Base-by-base conservation (phyloP, 1,140 invertebrate genomes). In the Cotesia typhae region DNA sequence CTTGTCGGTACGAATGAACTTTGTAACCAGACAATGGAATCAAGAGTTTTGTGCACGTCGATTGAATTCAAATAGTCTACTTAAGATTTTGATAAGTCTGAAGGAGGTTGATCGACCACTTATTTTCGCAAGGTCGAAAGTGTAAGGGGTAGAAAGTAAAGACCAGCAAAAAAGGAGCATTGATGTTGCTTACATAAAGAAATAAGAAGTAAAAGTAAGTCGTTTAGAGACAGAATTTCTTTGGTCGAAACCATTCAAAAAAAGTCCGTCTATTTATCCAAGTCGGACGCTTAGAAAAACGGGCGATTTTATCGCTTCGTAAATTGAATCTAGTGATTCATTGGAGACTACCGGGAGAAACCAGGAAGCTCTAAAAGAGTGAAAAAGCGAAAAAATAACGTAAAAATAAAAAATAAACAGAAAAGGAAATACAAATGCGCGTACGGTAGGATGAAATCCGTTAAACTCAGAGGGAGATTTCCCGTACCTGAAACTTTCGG, bases 281-380 rank as follows among this genome's bases (percentile, higher is more conserved):
- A 75, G 67, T 76, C 70, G 74, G 71, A 77, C 66, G 71, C 59
- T 77, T 78, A 78, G 75, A 79, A 79, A 79, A 82, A 78, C 75
- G 76, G 74, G 70, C 61, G 79, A 80, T 82, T 81, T 82, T 82
- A 81, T 82, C 80, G 77, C 74, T 71, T 57, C 72, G 67, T 79
- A 81, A 83, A 83, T 81, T 81, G 79, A 82, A 81, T 82, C 70
- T 71, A 64, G 68, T 74, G 70, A 75, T 75, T 76, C 74, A 51
- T 76, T 74, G 75, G 57, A 47, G 47, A 61, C 38, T 12, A 35
- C 74, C 60, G 59, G 71, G 68, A 67, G 28, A 47, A 61, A 65
- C 28, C 66, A 65, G 71, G 60, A 57, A 36, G 71, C 38, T 60
- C 41, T 36, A 53, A 55, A 63, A 72, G 51, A 41, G 68, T 63